These are phyloP conservation scores for Tetranychus cinnabarinus DNA, from an alignment of 1,140 invertebrate genomes.

Conservation along the genomic window DNA sequence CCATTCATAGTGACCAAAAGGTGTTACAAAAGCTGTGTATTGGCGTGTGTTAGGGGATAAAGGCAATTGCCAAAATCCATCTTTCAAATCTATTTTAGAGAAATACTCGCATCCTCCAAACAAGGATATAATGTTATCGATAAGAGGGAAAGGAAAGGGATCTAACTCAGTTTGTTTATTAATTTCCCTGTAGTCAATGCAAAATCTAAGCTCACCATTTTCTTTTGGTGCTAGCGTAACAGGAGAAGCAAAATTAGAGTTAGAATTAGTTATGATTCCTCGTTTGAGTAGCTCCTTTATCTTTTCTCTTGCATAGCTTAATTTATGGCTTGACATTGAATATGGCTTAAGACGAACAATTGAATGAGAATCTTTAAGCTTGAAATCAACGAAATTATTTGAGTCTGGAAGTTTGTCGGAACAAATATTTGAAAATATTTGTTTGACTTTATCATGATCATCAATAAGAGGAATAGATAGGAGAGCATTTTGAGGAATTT, in stretches of 20 bases:
- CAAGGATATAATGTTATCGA: not conserved
- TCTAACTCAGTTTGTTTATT: not conserved
- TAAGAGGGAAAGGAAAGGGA: not conserved
- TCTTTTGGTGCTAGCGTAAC: not conserved
- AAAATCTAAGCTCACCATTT: not conserved
- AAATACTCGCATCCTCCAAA: not conserved
- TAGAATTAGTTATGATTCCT: not conserved
- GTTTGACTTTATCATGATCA: not conserved
- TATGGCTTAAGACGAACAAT: not conserved
- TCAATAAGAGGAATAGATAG: no score
- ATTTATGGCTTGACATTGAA: not conserved
- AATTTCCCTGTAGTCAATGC: not conserved
- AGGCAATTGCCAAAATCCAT: constrained; percentile 1
- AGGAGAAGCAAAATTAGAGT: not conserved
- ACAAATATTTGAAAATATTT: not conserved
- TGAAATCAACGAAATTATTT: not conserved
- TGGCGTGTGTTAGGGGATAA: not conserved
- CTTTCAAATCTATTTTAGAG: constrained; percentile 2
- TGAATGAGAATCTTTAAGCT: not conserved
- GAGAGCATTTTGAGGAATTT: no score
- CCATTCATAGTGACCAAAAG: not conserved
- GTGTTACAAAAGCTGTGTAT: constrained; percentile 3
- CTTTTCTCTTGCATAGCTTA: not conserved
- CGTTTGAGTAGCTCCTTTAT: not conserved
- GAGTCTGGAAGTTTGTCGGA: not conserved